Evolutionary conservation across 2,113 vertebrate genomes (phyloP), one percentile per base, ranked within the genome.

Genomic region (Pedionomus torquatus): DNA sequence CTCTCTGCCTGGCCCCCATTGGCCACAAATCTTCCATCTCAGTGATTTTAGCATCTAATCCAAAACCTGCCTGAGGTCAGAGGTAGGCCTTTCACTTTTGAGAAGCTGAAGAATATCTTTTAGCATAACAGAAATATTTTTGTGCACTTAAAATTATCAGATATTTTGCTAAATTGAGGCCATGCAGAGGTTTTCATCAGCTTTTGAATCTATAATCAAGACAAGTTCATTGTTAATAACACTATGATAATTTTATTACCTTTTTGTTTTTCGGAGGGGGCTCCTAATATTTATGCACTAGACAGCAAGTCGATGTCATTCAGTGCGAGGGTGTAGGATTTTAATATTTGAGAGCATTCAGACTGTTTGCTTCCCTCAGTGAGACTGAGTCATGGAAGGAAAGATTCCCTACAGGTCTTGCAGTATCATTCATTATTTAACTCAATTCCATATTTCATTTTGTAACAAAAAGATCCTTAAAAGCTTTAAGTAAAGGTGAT

Each of bases 351-450:
- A 93, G 48, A 64, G 13, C 54, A 71, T 60, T 75, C 69, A 79
- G 35, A 44, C 44, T 64, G 19, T 65, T 93, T 72, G n/a, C 54
- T 31, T 92, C 37, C 31, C 44, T 82, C 37, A 33, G 41, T 61
- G 41, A 93, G 57, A 49, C 24, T 58, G 72, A 89, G 46, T 76
- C 57, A 72, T 48, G 37, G 57, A 89, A 89, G 17, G 43, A 79
- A 89, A 92, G 24, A 16, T 71, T 89, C 66, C 70, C 80, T 84
- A n/a, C 55, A 55, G 70, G 33, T 87, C 35, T 65, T 84, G 31
- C 58, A 79, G 30, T 84, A 57, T 80, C 64, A 85, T 76, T 94
- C 69, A 77, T 85, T 87, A 52, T 80, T 93, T 77, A 94, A 61
- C 17, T 78, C 4, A 4, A 13, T 86, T 68, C 41, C 16, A 0